Base-by-base conservation (phyloP, 2,797 vertebrate species). In the Pseudotriccus pelzelni region DNA sequence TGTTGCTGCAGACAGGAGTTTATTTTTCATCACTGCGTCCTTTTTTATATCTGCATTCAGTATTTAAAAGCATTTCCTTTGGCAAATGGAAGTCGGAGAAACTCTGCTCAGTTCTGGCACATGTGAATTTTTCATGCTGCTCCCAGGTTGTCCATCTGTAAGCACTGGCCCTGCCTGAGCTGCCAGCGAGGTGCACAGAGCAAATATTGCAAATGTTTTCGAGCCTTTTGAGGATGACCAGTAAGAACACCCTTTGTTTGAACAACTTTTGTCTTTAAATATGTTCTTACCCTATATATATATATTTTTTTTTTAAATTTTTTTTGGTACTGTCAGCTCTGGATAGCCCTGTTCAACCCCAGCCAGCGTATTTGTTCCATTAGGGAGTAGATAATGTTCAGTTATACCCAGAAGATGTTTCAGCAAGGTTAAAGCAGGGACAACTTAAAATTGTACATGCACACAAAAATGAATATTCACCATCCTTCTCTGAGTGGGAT, bases 111-210 rank as follows among this genome's bases (percentile, higher is more conserved):
- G 41, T 84, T 69, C 80, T 95, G 93, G 96, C 94, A 94, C 2
- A 0, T 58, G 81, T 90, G 68, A 58, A 55, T 87, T 82, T 47
- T 60, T 93, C 83, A 3, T 70, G 87, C 89, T 94, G 85, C 74
- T 96, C 43, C 41, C 91, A 68, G 67, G 70, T 74, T 90, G 91
- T 91, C 93, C 94, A 84, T 96, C 94, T 94, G 89, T 82, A 90
- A 84, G 72, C 68, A 24, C n/a, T 64, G 50, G 82, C 81, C 55
- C 82, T 75, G 43, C 27, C 0, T 62, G 72, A 93, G 9, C 68
- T 77, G 80, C 80, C 80, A 77, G 91, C 46, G 12, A 68, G 62
- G 72, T 66, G 20, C 67, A 66, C 67, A 84, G 67, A 89, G 18
- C 53, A 87, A 84, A 81, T 43, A 78, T 0, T 82, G 37, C 36